These are phyloP conservation scores for Autographa pulchrina DNA, from an alignment of 2,888 invertebrate genomes.

Conservation along the genomic window DNA sequence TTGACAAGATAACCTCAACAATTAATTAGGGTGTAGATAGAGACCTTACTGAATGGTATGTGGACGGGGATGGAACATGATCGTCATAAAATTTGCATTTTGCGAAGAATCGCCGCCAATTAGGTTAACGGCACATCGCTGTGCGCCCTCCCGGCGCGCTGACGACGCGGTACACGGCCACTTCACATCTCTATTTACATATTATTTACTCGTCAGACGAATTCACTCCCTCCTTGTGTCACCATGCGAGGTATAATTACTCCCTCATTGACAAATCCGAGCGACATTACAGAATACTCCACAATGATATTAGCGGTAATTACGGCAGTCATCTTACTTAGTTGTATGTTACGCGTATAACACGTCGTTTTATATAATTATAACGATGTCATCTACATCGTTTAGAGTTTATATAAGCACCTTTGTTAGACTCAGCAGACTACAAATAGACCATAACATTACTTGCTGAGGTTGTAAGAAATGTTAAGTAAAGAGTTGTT, in stretches of 20 bases:
- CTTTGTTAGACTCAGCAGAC: not conserved
- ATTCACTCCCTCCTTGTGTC: constrained; percentile 27
- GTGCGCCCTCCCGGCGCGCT: constrained; percentile 61
- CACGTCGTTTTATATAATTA: constrained; percentile 31
- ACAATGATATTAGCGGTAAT: constrained; percentile 32
- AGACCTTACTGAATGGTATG: constrained; percentile 57
- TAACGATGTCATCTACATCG: constrained; percentile 15
- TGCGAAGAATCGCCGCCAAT: constrained; percentile 80
- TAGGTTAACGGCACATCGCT: constrained; percentile 82
- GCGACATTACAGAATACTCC: constrained; percentile 24
- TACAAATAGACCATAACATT: not conserved
- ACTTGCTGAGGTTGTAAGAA: not conserved
- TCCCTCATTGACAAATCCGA: constrained; percentile 38
- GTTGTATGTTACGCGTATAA: constrained; percentile 17
- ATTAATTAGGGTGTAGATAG: constrained; percentile 56
- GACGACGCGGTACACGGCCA: constrained; percentile 39
- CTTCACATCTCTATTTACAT: constrained; percentile 63
- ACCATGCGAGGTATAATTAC: constrained; percentile 34
- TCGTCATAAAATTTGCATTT: constrained; percentile 84
- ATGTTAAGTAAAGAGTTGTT: constrained; percentile 3
- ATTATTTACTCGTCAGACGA: constrained; percentile 47
- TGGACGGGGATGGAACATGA: constrained; percentile 63
- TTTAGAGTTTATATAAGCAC: not conserved
- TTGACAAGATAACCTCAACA: constrained; percentile 43
- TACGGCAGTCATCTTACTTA: constrained; percentile 26